phyloP scores from a whole-genome alignment of 2,797 vertebrate species.

The Muraenolepis orangiensis region DNA sequence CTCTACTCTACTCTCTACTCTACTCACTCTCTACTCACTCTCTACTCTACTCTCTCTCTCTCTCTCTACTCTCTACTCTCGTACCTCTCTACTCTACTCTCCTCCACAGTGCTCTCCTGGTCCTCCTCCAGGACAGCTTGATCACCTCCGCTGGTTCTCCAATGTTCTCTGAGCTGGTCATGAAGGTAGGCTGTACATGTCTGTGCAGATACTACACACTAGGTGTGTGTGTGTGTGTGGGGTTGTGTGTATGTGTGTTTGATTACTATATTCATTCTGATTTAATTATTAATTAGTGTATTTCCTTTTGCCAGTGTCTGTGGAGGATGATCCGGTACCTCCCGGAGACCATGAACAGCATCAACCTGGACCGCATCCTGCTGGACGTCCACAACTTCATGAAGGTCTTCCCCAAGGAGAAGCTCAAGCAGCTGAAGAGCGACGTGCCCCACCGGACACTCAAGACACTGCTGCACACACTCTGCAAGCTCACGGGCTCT shows the following conservation, averaged over 20 bases:
- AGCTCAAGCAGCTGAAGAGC: conserved; percentile 92
- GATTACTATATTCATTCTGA: neutral
- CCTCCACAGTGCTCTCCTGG: conserved; percentile 86
- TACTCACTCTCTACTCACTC: neutral
- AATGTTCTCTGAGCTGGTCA: conserved; percentile 92
- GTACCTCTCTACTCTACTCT: neutral
- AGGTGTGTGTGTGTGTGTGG: neutral
- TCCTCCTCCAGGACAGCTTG: conserved; percentile 93
- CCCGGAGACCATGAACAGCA: conserved; percentile 87
- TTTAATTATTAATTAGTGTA: too few relatives aligned
- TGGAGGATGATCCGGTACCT: conserved; percentile 96
- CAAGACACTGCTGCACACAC: conserved; percentile 91
- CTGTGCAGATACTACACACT: too few relatives aligned
- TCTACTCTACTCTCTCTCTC: conserved; percentile 20
- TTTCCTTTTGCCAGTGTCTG: conserved; percentile 82
- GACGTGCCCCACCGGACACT: conserved; percentile 93
- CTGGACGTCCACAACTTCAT: conserved; percentile 96
- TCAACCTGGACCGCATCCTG: conserved; percentile 94
- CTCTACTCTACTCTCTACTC: neutral
- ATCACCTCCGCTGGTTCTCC: conserved; percentile 86
- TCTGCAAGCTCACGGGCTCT: conserved; percentile 91
- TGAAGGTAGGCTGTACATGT: conserved; percentile 81
- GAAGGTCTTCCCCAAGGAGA: conserved; percentile 97
- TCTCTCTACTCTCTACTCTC: too few relatives aligned
- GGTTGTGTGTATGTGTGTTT: neutral